Evolutionary conservation across 2,888 invertebrate species (phyloP), one percentile per base, ranked within the genome.

Genomic region (Adineta ricciae): DNA sequence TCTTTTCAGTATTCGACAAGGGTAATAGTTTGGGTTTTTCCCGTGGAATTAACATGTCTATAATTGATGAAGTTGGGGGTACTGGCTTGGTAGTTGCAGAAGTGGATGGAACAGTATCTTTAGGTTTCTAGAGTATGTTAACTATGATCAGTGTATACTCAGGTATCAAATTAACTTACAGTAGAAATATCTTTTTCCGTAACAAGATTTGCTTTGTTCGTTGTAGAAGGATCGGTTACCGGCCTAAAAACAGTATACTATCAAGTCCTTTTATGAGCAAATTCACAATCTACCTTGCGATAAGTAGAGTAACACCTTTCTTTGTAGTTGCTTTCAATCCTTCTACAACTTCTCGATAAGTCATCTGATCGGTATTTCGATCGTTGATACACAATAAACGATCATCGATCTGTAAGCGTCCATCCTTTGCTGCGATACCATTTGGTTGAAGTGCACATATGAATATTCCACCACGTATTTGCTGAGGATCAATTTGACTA

Each of bases 391-490:
- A 38, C 41, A 78, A n/a, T n/a, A 78, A n/a, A 9, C n/a, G 38
- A 41, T 78, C 78, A n/a, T 78, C 78, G 41, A 41, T 78, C 5
- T 78, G 5, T n/a, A 78, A 78, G 16, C 78, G 78, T n/a, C 41
- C 78, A 78, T 78, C 78, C 41, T 78, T 78, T 78, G 24, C 38
- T 11, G 78, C 78, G 2, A 78, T 41, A 11, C 78, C 41, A n/a
- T 78, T 78, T 38, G 41, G 78, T 78, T 78, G 78, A 41, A 78
- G 41, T 1, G 78, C 78, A 78, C 78, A 78, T n/a, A 78, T 78
- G 41, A n/a, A 78, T 11, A 78, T 78, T 24, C 78, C 78, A 78
- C 78, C 78, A n/a, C 16, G n/a, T 41, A 41, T 0, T 41, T 78
- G 24, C 41, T 78, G 78, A 38, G 78, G 78, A 41, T 78, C 78